Evolutionary conservation across 1,140 invertebrate species (phyloP), one percentile per base, ranked within the genome.

Genomic region (Bombus confusus): DNA sequence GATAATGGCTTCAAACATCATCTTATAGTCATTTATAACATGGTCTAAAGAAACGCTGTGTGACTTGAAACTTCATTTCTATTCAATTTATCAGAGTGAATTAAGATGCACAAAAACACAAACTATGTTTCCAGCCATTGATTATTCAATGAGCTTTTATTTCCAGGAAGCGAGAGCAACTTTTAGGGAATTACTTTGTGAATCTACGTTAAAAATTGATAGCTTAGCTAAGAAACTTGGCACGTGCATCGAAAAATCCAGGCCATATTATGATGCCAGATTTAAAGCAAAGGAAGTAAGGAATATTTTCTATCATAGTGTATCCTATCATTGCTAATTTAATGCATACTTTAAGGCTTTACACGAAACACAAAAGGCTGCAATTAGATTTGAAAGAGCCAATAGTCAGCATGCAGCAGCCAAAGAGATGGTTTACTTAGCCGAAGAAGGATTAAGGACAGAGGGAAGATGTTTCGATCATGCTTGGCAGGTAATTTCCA

Each of bases 341-440:
- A 80, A 76, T 13, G 2, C 64, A 28, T 22, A 62, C n/a, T 90
- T 91, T 80, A 10, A 96, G 96, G 96, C 96, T 31, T 94, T 96
- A 31, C 95, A 96, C 92, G 96, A 96, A 86, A 95, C 96, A 52
- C 98, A 99, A 93, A 97, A 97, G 92, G 98, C 98, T 66, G 98
- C 98, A 59, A 97, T 98, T 62, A 97, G 98, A 93, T 99, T 98
- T 94, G 98, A 99, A 94, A 96, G 98, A 92, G 98, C 98, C 52
- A 99, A 98, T 95, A 98, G 98, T 98, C 95, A 96, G 90, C 98
- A 99, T 95, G 97, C 97, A 83, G 98, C 98, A n/a, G 98, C 99
- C 6, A 99, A 99, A 95, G 98, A 99, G 96, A 99, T 98, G 72
- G 98, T 99, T 85, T 97, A 97, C 13, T 93, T 99, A 86, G 98